Evolutionary conservation across 2,888 invertebrate species (phyloP).

Genomic region (Drosophila niveifrons): DNA sequence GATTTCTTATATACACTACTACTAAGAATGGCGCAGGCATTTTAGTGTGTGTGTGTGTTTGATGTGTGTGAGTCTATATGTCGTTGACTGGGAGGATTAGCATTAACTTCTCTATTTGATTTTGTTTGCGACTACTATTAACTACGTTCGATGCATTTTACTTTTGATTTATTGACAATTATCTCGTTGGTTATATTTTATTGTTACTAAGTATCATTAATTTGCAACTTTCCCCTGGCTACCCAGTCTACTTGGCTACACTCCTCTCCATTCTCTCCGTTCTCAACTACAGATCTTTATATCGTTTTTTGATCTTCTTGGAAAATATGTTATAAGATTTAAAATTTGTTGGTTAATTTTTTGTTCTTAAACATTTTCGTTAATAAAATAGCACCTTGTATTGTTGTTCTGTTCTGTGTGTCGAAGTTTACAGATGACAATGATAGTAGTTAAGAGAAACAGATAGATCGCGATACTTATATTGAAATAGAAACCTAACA

Average conservation of each 20-base stretch:
- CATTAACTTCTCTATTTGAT: constrained; percentile 54
- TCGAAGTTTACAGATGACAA: constrained; percentile 62
- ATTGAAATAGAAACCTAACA: constrained; percentile 25
- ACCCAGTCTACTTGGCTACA: constrained; percentile 37
- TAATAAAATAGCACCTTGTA: constrained; percentile 80
- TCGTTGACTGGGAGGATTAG: constrained; percentile 12
- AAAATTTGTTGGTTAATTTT: constrained; percentile 51
- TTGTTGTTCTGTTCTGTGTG: constrained; percentile 69
- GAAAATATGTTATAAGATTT: constrained; percentile 49
- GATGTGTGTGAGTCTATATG: constrained; percentile 3
- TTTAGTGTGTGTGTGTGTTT: constrained; percentile 27
- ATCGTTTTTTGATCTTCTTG: constrained; percentile 55
- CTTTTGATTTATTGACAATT: constrained; percentile 80
- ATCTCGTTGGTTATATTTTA: constrained; percentile 77
- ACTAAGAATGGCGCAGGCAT: constrained; percentile 60
- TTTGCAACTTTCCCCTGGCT: constrained; percentile 54
- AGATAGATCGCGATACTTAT: constrained; percentile 15
- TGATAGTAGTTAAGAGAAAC: constrained; percentile 59
- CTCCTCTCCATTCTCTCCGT: constrained; percentile 3
- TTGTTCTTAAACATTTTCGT: constrained; percentile 53
- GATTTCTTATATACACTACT: constrained; percentile 71
- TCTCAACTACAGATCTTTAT: constrained; percentile 46
- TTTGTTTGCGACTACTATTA: constrained; percentile 64
- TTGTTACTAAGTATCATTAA: constrained; percentile 36
- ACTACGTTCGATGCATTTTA: constrained; percentile 78